Evolutionary conservation across 1,140 invertebrate species (phyloP), one percentile per base, ranked within the genome.

Genomic region (Danaus melanippus): DNA sequence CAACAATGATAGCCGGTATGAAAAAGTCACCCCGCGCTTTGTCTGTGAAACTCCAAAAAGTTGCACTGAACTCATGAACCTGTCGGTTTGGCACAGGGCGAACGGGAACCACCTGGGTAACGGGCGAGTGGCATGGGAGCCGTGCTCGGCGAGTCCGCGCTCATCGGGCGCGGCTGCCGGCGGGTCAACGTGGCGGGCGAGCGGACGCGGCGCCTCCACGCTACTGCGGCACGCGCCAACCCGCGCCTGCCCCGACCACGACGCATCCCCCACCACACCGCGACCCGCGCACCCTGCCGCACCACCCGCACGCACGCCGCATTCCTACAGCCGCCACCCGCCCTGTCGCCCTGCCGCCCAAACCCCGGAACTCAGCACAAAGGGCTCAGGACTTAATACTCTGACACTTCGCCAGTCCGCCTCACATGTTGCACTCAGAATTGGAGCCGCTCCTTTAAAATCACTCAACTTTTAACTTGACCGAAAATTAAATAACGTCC

Each of bases 301-400:
- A 60, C 68, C 69, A 45, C 68, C 76, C 74, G 76, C 79, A 84
- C 80, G 80, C 80, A 80, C 79, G 71, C 79, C 78, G 74, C 79
- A 83, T 81, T 78, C 76, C 76, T 81, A 69, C 76, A 64, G 66
- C 60, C 66, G 65, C 67, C 67, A 17, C 46, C 50, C 12, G 46
- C 48, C 69, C 65, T 58, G 58, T 61, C 64, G 59, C 62, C 62
- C 65, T 58, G 58, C 62, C 64, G 59, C 62, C 62, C 61, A 68
- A 70, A 64, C 15, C 15, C 15, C 15, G 15, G 15, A 57, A 66
- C 60, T 66, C 68, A 71, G 63, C 71, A 81, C 78, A 79, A 81
- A 84, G 76, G 78, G 56, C 69, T 58, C 60, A 69, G 62, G 63
- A 66, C 59, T 64, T 11, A 11, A 52, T 45, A 55, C 54, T 66